phyloP scores from a whole-genome alignment of 92 coral and sea anemone species.

The Palythoa grandis region DNA sequence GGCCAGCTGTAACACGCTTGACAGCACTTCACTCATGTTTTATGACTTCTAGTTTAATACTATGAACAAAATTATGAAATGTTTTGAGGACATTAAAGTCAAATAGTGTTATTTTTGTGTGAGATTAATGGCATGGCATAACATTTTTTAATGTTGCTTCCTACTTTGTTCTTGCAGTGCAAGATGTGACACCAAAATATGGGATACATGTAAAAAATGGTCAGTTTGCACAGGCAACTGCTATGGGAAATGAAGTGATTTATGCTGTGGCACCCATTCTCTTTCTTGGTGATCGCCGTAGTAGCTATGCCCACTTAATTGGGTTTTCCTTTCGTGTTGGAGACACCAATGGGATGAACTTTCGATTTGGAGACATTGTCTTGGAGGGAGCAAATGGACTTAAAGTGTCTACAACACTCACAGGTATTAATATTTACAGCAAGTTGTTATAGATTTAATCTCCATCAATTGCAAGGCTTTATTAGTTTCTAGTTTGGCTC shows the following conservation, averaged over 20 bases:
- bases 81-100: too few species aligned
- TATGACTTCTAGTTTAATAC: too few species aligned
- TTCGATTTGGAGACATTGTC: constrained; percentile 68
- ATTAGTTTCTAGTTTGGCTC: too few species aligned
- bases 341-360: constrained; percentile 75
- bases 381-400: constrained; percentile 77
- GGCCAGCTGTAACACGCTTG: too few species aligned
- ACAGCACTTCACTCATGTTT: too few species aligned
- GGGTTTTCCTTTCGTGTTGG: constrained; percentile 93
- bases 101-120: too few species aligned
- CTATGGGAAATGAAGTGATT: constrained; percentile 85
- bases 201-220: constrained; percentile 63
- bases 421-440: constrained; percentile 22
- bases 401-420: constrained; percentile 75
- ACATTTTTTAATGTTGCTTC: too few species aligned
- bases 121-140: too few species aligned
- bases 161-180: constrained; percentile 46
- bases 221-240: constrained; percentile 78
- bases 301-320: constrained; percentile 88
- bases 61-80: too few species aligned
- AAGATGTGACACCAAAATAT: constrained; percentile 84
- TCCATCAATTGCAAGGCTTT: too few species aligned
- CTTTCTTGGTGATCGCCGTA: constrained; percentile 77
- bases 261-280: constrained; percentile 83
- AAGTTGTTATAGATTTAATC: background rate